Evolutionary conservation across 2,888 invertebrate genomes (phyloP).

Genomic region (Alentia gelatinosa): DNA sequence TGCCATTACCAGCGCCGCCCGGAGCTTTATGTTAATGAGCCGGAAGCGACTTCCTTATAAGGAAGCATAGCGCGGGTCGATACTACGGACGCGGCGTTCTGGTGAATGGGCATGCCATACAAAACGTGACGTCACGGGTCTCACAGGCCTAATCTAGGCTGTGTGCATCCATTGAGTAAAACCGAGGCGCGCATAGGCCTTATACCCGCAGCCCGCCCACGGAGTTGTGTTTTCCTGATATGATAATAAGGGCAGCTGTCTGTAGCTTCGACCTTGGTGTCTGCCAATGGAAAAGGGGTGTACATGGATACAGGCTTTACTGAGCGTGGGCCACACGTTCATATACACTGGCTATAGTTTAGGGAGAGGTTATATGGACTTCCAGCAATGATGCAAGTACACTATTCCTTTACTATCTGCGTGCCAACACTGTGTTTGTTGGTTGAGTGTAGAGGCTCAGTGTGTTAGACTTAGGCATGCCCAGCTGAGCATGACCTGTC

Average conservation of each 20-base stretch:
- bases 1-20: not conserved
- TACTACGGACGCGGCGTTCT: not conserved
- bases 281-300: no score
- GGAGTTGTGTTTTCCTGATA: not conserved
- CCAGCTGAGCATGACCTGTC: no score
- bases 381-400: no score
- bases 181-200: not conserved
- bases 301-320: no score
- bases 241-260: not conserved
- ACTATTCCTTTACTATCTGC: no score
- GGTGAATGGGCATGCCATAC: slow-evolving; percentile 33
- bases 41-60: slow-evolving; percentile 43
- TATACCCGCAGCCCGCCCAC: not conserved
- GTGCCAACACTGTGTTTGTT: no score
- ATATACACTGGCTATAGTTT: no score
- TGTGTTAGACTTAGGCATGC: no score
- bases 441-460: no score
- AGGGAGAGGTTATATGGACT: no score
- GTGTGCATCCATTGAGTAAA: not conserved
- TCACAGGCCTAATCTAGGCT: not conserved
- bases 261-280: no score
- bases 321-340: no score
- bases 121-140: not conserved
- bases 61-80: not conserved
- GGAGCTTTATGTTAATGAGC: slow-evolving; percentile 15